These are phyloP conservation scores for Adelges cooleyi DNA, from an alignment of 1,140 invertebrate species.

Conservation along the genomic window DNA sequence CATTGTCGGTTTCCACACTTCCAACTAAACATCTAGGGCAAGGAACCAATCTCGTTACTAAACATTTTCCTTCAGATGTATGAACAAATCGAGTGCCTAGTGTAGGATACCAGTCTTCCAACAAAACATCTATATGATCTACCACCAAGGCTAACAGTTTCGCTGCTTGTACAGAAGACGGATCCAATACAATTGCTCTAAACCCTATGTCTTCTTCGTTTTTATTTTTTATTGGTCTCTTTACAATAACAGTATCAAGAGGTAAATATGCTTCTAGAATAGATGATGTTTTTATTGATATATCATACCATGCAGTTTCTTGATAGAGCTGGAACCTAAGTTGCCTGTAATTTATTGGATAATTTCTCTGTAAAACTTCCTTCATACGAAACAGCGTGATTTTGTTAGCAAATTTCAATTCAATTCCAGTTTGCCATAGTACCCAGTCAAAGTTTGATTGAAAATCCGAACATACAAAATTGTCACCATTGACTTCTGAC, in stretches of 20 bases:
- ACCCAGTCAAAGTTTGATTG: slow-evolving; percentile 68
- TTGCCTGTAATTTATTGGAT: slow-evolving; percentile 41
- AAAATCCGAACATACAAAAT: slow-evolving; percentile 12
- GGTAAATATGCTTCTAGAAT: slow-evolving; percentile 84
- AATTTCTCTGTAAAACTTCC: slow-evolving; percentile 58
- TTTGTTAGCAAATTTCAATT: slow-evolving; percentile 63
- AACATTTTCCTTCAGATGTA: slow-evolving; percentile 86
- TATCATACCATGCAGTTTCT: slow-evolving; percentile 71
- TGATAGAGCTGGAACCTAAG: slow-evolving; percentile 48
- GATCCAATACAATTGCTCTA: slow-evolving; percentile 59
- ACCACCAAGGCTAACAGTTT: slow-evolving; percentile 83
- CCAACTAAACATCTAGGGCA: slow-evolving; percentile 68
- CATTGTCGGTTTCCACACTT: slow-evolving; percentile 30
- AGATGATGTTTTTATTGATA: slow-evolving; percentile 68
- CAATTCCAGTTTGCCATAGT: slow-evolving; percentile 90
- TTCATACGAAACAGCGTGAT: slow-evolving; percentile 70
- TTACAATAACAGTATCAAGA: slow-evolving; percentile 57
- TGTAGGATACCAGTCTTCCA: slow-evolving; percentile 98
- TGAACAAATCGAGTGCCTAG: slow-evolving; percentile 92
- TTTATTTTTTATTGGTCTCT: slow-evolving; percentile 46
- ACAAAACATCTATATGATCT: slow-evolving; percentile 88
- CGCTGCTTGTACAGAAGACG: slow-evolving; percentile 62
- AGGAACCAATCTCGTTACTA: slow-evolving; percentile 88
- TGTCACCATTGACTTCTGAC: slow-evolving; percentile 41
- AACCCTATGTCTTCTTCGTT: slow-evolving; percentile 46